Evolutionary conservation across 2,113 vertebrate genomes (phyloP).

Genomic region (Odocoileus hemionus): DNA sequence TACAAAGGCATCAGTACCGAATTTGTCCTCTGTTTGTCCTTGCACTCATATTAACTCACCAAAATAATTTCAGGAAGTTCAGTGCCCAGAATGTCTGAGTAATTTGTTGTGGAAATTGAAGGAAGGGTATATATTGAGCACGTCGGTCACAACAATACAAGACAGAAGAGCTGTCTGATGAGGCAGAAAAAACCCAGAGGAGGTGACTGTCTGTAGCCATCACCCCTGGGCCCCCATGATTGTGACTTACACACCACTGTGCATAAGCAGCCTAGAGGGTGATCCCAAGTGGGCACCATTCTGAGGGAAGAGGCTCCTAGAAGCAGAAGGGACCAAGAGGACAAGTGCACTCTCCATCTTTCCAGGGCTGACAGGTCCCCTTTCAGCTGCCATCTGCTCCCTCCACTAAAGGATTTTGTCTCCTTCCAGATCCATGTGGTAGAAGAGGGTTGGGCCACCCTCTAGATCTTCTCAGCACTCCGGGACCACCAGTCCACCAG

Average conservation of each 20-base stretch:
- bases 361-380: neutral
- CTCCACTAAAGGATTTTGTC: neutral
- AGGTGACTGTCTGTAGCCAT: neutral
- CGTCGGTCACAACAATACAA: neutral
- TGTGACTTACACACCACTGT: no score
- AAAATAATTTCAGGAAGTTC: neutral
- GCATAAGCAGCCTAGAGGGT: neutral
- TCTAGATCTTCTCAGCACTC: neutral
- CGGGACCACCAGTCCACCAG: neutral
- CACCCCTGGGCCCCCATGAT: rapidly evolving
- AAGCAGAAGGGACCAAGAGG: neutral
- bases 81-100: neutral
- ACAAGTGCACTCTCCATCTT: neutral
- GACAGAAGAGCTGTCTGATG: neutral
- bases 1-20: neutral
- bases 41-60: neutral
- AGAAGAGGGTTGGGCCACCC: neutral
- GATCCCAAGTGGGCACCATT: neutral
- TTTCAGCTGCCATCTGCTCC: neutral
- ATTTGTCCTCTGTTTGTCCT: neutral
- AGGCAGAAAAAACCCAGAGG: neutral
- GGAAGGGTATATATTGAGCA: neutral
- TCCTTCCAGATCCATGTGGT: neutral
- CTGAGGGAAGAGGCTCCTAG: rapidly evolving
- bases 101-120: neutral